Conservation (phyloP, 2,888 invertebrate genomes). For the Luperina nickerlii region DNA sequence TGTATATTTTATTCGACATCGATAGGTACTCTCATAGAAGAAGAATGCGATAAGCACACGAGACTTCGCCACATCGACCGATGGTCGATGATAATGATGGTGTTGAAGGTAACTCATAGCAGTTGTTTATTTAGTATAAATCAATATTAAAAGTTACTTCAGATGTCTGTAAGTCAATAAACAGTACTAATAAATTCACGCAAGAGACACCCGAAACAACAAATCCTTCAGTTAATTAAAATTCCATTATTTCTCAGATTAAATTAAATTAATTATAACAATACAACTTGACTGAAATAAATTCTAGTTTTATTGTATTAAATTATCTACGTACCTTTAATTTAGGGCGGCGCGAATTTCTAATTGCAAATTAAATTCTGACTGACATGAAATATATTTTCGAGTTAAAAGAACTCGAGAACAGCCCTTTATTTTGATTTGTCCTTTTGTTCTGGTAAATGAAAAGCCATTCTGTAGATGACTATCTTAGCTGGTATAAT, state of each 20-base stretch:
- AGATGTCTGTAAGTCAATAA: constrained; percentile 9
- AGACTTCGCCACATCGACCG: neutral
- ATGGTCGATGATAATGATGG: too few species aligned
- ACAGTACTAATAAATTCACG: constrained; percentile 20
- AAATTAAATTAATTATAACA: constrained; percentile 48
- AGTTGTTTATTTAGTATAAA: neutral
- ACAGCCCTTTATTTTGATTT: constrained; percentile 82
- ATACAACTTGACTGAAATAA: constrained; percentile 42
- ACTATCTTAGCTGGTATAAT: constrained; percentile 74
- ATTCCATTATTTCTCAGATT: constrained; percentile 47
- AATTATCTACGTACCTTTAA: constrained; percentile 54
- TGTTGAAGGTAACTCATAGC: neutral
- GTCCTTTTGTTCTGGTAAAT: constrained; percentile 81
- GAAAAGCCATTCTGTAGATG: constrained; percentile 80
- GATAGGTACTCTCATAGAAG: neutral
- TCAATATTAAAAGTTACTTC: neutral
- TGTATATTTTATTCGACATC: neutral
- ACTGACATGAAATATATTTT: constrained; percentile 73
- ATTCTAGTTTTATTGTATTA: constrained; percentile 48
- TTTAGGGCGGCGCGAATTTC: constrained; percentile 50
- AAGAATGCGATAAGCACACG: neutral
- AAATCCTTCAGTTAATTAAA: constrained; percentile 42
- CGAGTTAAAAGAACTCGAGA: constrained; percentile 77
- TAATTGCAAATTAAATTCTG: constrained; percentile 75
- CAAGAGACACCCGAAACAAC: constrained; percentile 31